A percentile compares a stretch with the other conserved stretches of the same genome.
phyloP scores from a whole-genome alignment of 1,140 invertebrate genomes.

The Zophobas morio region DNA sequence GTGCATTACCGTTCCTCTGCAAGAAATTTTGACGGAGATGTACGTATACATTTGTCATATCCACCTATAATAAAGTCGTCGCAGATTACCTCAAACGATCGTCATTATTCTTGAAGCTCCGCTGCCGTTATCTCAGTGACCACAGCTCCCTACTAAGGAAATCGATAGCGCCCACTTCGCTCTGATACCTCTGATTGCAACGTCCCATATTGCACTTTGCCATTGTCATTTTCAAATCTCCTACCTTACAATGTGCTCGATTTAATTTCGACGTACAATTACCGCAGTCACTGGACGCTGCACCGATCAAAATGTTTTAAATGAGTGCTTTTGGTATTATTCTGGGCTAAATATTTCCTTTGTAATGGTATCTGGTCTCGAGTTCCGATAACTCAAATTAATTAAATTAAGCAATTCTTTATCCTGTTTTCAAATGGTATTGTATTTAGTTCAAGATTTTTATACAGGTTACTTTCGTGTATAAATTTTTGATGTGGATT shows the following conservation, averaged over 20 bases:
- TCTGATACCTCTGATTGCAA: slow-evolving; percentile 29
- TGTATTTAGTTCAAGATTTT: too few species aligned
- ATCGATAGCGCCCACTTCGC: slow-evolving; percentile 28
- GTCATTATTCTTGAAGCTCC: slow-evolving; percentile 40
- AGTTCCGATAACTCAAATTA: too few species aligned
- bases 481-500: too few species aligned
- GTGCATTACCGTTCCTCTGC: not conserved
- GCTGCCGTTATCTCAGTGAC: slow-evolving; percentile 50
- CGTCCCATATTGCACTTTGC: slow-evolving; percentile 52
- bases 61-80: slow-evolving; percentile 19
- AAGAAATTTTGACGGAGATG: not conserved
- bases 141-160: slow-evolving; percentile 31
- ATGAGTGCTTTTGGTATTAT: too few species aligned
- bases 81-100: slow-evolving; percentile 19
- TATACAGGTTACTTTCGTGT: too few species aligned
- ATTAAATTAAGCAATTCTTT: too few species aligned
- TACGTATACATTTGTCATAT: slow-evolving; percentile 29
- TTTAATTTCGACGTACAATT: too few species aligned
- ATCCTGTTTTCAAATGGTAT: too few species aligned
- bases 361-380: too few species aligned
- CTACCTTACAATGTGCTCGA: not conserved
- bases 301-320: too few species aligned
- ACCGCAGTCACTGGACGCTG: too few species aligned
- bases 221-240: slow-evolving; percentile 50
- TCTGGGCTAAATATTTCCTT: too few species aligned